Base-by-base conservation (phyloP, 2,797 vertebrate genomes). In the Novumbra hubbsi region DNA sequence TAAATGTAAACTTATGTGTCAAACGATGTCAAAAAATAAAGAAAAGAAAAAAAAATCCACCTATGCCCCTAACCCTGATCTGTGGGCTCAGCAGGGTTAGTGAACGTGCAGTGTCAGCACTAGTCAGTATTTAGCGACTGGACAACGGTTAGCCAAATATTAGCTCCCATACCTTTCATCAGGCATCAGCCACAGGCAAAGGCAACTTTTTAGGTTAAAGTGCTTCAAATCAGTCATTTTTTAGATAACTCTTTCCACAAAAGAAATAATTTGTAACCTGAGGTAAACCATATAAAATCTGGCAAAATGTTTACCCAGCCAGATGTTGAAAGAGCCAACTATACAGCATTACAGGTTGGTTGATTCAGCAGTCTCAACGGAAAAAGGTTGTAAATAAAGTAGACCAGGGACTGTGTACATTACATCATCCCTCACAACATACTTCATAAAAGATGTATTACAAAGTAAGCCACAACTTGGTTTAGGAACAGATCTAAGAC, bases 171-270 rank as follows among this genome's bases (percentile, higher is more conserved):
- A 70, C 16, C 15, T 3, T 63, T 32, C 24, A 80, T 63, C 52
- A 68, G 52, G 66, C 60, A 6, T 67, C 19, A 49, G 49, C 67
- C 57, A 71, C 50, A 45, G 48, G 52, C 68, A 48, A 71, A 62
- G 83, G 77, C 82, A 85, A 80, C 74, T 87, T 80, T 79, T 72
- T 68, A 83, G 77, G 70, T 85, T 94, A 94, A 95, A 94, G 93
- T 93, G 92, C 92, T 88, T 88, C 38, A 79, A 90, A 82, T 87
- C 72, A 79, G 76, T 87, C 70, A 75, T 72, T 76, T 66, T 52
- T 77, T 66, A 67, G 32, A 68, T 72, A 68, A 66, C 24, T 69
- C 28, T 50, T 69, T 48, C 45, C 52, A 62, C 27, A 71, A 68
- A 73, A 30, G 28, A 70, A 77, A 69, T 80, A 78, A 85, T 84